phyloP scores from a whole-genome alignment of 1,140 invertebrate genomes.

The Pseudomyrmex sp. region DNA sequence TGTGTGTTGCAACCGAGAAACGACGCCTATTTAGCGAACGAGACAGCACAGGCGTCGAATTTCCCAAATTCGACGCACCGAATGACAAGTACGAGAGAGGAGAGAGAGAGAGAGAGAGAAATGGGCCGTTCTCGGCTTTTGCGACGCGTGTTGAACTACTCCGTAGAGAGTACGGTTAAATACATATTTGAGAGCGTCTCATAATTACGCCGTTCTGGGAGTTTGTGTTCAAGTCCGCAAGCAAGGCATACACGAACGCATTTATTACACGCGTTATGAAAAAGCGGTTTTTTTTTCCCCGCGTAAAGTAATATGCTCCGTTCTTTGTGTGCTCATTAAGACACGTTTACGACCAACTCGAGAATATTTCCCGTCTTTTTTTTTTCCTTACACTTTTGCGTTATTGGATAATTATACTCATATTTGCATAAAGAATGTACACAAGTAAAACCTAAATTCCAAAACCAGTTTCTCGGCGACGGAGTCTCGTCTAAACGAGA shows the following conservation, averaged over 20 bases:
- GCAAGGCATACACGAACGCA: background rate
- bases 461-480: background rate
- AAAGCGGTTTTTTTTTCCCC: conserved; percentile 16
- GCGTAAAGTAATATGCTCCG: background rate
- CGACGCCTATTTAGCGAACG: conserved; percentile 7
- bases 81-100: conserved; percentile 22
- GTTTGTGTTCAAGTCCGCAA: background rate
- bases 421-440: too few species aligned
- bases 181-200: conserved; percentile 52
- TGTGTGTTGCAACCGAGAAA: background rate
- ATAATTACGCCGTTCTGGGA: conserved; percentile 52
- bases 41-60: conserved; percentile 26
- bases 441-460: too few species aligned
- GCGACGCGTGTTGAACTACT: conserved; percentile 47
- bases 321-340: background rate
- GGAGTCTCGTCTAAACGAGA: too few species aligned
- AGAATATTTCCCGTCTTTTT: background rate
- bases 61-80: conserved; percentile 29
- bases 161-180: conserved; percentile 52
- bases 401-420: too few species aligned
- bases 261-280: conserved; percentile 40
- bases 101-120: background rate
- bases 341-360: background rate
- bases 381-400: too few species aligned
- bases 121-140: conserved; percentile 11